Percentiles rank a stretch among this genome's conserved stretches.
Evolutionary conservation across 30 jellyfish, hydroid and myxozoan genomes (phyloP).

Genomic region (Turritopsis rubra): DNA sequence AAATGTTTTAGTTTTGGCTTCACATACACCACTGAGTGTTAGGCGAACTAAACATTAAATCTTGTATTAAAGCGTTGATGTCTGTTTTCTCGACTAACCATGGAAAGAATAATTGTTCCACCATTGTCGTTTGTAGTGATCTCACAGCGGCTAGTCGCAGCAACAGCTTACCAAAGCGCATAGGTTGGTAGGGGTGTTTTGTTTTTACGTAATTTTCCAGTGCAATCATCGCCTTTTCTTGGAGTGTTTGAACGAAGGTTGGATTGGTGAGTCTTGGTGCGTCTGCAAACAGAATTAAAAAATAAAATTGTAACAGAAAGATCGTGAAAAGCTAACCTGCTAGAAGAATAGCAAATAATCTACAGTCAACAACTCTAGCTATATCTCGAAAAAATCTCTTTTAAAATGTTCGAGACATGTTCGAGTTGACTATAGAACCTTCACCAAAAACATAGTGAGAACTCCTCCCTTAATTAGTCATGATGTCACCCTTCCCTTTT

Average conservation of each 20-base stretch:
- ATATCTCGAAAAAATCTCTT: too few relatives aligned
- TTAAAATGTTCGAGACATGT: too few relatives aligned
- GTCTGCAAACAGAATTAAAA: too few relatives aligned
- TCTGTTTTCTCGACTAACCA: background rate
- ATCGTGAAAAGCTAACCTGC: too few relatives aligned
- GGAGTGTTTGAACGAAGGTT: slow-evolving; percentile 1
- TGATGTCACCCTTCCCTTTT: too few relatives aligned
- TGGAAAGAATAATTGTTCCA: background rate
- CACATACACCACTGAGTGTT: background rate
- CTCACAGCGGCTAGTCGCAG: background rate
- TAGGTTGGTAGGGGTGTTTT: background rate
- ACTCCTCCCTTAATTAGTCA: too few relatives aligned
- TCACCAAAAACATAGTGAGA: too few relatives aligned
- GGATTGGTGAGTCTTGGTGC: slow-evolving; percentile 1
- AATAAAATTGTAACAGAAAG: too few relatives aligned
- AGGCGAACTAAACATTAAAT: background rate
- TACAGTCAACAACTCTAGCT: too few relatives aligned
- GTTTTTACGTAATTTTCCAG: background rate
- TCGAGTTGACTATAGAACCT: too few relatives aligned
- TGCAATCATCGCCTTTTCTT: slow-evolving; percentile 15
- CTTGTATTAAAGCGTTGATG: background rate
- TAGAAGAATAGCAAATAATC: too few relatives aligned
- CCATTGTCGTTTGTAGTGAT: background rate
- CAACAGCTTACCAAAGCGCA: background rate
- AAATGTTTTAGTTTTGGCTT: too few relatives aligned